Evolutionary conservation across 2,888 invertebrate genomes (phyloP).

Genomic region (Oxyteleia sp.): DNA sequence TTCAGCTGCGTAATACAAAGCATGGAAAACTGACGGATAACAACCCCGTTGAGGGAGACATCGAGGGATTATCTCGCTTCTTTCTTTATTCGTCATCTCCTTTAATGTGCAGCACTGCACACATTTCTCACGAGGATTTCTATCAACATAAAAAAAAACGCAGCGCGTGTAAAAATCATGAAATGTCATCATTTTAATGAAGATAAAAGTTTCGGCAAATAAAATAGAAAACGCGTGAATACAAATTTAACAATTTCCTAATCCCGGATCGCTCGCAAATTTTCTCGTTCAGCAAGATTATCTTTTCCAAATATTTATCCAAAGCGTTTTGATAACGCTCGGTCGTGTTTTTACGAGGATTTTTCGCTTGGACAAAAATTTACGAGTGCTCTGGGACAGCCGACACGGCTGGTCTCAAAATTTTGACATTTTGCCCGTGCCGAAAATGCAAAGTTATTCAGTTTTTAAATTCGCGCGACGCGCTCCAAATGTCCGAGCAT

Average conservation of each 20-base stretch:
- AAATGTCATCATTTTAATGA: too few relatives aligned
- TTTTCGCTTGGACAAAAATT: too few relatives aligned
- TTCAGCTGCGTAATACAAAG: slow-evolving; percentile 73
- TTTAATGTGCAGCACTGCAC: too few relatives aligned
- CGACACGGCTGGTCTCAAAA: too few relatives aligned
- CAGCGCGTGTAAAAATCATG: background rate
- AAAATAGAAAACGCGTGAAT: too few relatives aligned
- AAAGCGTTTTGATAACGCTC: slow-evolving; percentile 4
- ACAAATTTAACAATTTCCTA: too few relatives aligned
- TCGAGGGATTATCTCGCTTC: slow-evolving; percentile 10
- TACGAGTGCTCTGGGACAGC: too few relatives aligned
- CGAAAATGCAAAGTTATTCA: slow-evolving; percentile 54
- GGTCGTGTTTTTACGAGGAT: background rate
- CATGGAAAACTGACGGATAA: slow-evolving; percentile 42
- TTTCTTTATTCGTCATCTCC: slow-evolving; percentile 11
- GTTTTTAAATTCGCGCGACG: slow-evolving; percentile 32
- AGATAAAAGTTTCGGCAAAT: too few relatives aligned
- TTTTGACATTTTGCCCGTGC: too few relatives aligned
- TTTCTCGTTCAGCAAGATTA: slow-evolving; percentile 15
- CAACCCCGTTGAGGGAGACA: slow-evolving; percentile 39
- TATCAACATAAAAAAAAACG: too few relatives aligned
- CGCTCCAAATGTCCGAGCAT: too few relatives aligned
- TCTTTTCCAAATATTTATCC: slow-evolving; percentile 14
- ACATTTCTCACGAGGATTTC: too few relatives aligned
- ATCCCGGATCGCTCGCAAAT: background rate